Evolutionary conservation across 1,140 invertebrate species (phyloP).

Genomic region (Trachymyrmex septentrionalis): DNA sequence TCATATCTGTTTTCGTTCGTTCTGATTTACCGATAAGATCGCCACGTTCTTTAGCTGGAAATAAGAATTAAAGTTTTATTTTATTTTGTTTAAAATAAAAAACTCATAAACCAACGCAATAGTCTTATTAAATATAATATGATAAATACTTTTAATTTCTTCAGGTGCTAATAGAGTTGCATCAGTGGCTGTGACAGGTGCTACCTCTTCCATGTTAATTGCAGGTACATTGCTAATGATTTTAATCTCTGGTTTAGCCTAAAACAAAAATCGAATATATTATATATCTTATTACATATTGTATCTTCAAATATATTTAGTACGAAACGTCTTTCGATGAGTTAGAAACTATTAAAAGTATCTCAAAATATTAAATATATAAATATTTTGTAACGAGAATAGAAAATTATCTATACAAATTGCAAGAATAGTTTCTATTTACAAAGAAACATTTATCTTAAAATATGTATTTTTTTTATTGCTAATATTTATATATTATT

Average conservation of each 20-base stretch:
- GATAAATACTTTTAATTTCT: slow-evolving; percentile 92
- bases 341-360: background rate
- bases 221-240: slow-evolving; percentile 97
- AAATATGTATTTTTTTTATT: background rate
- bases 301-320: too few relatives aligned
- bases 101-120: background rate
- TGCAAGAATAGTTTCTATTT: slow-evolving; percentile 12
- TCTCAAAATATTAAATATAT: background rate
- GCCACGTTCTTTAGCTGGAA: slow-evolving; percentile 91
- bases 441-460: background rate
- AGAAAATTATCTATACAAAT: slow-evolving; percentile 3
- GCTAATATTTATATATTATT: background rate
- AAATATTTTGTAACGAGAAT: slow-evolving; percentile 5
- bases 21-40: slow-evolving; percentile 93
- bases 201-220: slow-evolving; percentile 98
- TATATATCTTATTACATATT: background rate
- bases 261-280: slow-evolving; percentile 73
- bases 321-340: background rate
- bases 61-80: slow-evolving; percentile 47
- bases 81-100: background rate
- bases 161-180: slow-evolving; percentile 96
- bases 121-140: slow-evolving; percentile 38
- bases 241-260: slow-evolving; percentile 94
- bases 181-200: slow-evolving; percentile 94
- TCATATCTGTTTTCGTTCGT: slow-evolving; percentile 94